Evolutionary conservation across 2,113 vertebrate genomes (phyloP).

Genomic region (Siniperca chuatsi): DNA sequence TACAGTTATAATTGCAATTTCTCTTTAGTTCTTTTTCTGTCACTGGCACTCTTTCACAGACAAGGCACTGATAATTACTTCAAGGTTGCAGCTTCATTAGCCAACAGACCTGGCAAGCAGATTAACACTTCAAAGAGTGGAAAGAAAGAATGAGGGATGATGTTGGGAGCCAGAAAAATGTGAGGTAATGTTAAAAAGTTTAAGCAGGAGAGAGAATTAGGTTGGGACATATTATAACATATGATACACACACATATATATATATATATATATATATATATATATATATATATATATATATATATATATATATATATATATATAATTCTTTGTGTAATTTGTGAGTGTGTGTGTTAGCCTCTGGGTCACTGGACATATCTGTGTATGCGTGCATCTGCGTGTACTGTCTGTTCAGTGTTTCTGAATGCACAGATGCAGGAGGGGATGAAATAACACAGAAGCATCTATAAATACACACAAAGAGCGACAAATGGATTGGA

Average conservation of each 20-base stretch:
- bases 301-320: too few species aligned
- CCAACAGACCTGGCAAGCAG: constrained; percentile 58
- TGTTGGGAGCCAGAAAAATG: constrained; percentile 27
- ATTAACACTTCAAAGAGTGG: constrained; percentile 72
- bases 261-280: too few species aligned
- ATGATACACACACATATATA: background rate
- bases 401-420: constrained; percentile 35
- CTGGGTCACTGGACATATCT: constrained; percentile 1
- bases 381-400: constrained; percentile 15
- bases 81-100: constrained; percentile 63
- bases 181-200: constrained; percentile 51
- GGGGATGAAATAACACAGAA: constrained; percentile 15
- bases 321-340: background rate
- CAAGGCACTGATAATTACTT: constrained; percentile 65
- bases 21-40: constrained; percentile 31
- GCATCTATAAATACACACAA: constrained; percentile 13
- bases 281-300: too few species aligned
- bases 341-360: background rate
- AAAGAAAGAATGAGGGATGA: constrained; percentile 14
- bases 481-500: background rate
- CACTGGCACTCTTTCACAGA: constrained; percentile 37
- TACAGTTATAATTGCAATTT: constrained; percentile 32
- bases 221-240: constrained; percentile 1
- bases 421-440: constrained; percentile 26
- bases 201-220: constrained; percentile 2